These are phyloP conservation scores for Chrysochloris asiatica DNA, from an alignment of 2,113 vertebrate species.

Conservation along the genomic window DNA sequence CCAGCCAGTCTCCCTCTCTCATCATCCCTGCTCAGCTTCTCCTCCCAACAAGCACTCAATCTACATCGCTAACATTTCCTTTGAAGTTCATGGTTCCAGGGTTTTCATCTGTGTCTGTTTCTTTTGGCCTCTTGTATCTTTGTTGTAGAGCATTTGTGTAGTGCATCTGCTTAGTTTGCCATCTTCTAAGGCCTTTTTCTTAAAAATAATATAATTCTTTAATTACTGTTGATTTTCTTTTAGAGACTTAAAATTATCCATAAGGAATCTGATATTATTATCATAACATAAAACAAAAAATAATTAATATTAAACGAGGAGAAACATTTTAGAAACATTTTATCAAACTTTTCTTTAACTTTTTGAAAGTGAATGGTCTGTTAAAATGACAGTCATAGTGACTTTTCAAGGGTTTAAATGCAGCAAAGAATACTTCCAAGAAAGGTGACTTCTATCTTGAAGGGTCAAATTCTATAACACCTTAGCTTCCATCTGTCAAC, in stretches of 20 bases:
- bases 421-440: neutral
- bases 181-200: neutral
- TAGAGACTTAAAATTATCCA: neutral
- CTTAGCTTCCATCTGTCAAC: neutral
- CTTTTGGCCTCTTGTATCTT: no score
- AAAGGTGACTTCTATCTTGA: neutral
- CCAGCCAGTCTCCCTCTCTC: no score
- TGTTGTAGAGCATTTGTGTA: no score
- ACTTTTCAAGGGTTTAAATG: slow-evolving; percentile 19
- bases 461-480: neutral
- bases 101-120: no score
- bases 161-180: no score
- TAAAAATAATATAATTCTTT: neutral
- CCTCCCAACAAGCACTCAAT: no score
- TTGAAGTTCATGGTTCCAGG: no score
- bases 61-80: no score
- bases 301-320: slow-evolving; percentile 3
- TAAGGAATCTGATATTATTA: neutral
- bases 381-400: neutral
- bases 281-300: neutral
- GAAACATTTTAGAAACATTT: neutral
- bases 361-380: neutral
- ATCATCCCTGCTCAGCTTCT: no score
- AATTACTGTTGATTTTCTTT: neutral
- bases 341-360: neutral